These are phyloP conservation scores for Hydrozoanthus gracilis DNA, from an alignment of 92 coral and sea anemone species.

Conservation along the genomic window DNA sequence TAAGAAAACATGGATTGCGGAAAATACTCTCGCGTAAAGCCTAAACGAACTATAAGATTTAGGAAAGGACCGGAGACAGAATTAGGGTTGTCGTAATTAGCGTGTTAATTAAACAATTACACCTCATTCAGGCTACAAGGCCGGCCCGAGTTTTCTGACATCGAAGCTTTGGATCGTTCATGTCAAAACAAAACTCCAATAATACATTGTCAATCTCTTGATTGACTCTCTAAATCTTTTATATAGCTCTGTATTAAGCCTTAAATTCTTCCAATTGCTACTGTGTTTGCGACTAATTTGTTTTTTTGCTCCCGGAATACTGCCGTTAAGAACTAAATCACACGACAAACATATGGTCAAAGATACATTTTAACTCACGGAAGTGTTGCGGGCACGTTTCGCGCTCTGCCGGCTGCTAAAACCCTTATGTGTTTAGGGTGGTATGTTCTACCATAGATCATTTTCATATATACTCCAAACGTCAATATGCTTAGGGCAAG, in stretches of 20 bases:
- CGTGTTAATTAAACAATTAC: slow-evolving; percentile 78
- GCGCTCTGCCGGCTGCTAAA: slow-evolving; percentile 46
- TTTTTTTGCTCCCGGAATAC: not conserved
- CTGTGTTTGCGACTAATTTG: slow-evolving; percentile 5
- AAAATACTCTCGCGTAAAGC: slow-evolving; percentile 12
- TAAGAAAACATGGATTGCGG: slow-evolving; percentile 12
- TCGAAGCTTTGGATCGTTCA: slow-evolving; percentile 56
- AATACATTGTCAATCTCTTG: slow-evolving; percentile 24
- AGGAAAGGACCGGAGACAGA: slow-evolving; percentile 67
- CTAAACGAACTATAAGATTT: not conserved
- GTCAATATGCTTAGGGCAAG: slow-evolving; percentile 34
- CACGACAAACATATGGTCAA: slow-evolving; percentile 40
- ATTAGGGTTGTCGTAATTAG: slow-evolving; percentile 64
- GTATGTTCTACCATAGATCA: slow-evolving; percentile 4
- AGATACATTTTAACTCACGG: slow-evolving; percentile 42
- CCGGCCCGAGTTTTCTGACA: slow-evolving; percentile 64
- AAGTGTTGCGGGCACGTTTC: slow-evolving; percentile 29
- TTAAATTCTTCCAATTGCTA: slow-evolving; percentile 30
- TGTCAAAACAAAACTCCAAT: slow-evolving; percentile 57
- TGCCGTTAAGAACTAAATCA: slow-evolving; percentile 34
- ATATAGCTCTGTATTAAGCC: slow-evolving; percentile 32
- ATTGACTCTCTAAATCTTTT: slow-evolving; percentile 21
- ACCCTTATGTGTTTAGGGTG: slow-evolving; percentile 43
- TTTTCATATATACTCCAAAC: slow-evolving; percentile 20
- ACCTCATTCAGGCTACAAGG: slow-evolving; percentile 52